phyloP scores from a whole-genome alignment of 2,888 invertebrate genomes.

The Bimastos eiseni region DNA sequence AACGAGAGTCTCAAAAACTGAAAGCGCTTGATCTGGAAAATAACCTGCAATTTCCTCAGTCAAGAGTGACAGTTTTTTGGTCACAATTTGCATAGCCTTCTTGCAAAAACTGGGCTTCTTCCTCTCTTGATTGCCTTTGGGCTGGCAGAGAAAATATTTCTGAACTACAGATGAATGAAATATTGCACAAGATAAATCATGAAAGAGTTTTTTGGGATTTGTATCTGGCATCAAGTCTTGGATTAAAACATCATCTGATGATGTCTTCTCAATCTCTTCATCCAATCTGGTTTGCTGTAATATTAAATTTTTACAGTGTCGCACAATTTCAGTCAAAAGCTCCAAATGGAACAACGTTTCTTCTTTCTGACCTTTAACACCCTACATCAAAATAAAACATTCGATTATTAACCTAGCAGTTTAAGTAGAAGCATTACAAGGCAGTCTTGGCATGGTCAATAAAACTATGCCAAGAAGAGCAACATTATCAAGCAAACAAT shows the following conservation, averaged over 20 bases:
- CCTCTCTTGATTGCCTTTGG: neutral
- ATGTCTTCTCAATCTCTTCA: neutral
- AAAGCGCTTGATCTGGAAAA: neutral
- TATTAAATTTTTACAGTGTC: neutral
- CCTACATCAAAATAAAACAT: neutral
- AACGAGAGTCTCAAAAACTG: neutral
- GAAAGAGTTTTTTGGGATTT: neutral
- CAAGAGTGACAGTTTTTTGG: neutral
- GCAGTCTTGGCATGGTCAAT: neutral
- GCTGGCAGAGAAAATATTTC: neutral
- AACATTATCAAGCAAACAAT: neutral
- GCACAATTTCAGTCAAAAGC: neutral
- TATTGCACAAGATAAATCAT: neutral
- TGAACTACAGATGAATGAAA: conserved; percentile 15
- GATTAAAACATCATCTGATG: neutral
- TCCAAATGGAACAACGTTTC: neutral
- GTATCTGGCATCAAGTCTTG: neutral
- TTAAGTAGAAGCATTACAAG: neutral
- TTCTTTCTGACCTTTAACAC: neutral
- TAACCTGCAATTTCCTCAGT: neutral
- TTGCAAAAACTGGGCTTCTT: neutral
- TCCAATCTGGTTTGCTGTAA: neutral
- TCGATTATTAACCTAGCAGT: neutral
- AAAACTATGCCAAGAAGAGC: neutral
- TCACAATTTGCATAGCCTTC: neutral